Base-by-base conservation (phyloP, 2,888 invertebrate species). In the Hypsopygia costalis region DNA sequence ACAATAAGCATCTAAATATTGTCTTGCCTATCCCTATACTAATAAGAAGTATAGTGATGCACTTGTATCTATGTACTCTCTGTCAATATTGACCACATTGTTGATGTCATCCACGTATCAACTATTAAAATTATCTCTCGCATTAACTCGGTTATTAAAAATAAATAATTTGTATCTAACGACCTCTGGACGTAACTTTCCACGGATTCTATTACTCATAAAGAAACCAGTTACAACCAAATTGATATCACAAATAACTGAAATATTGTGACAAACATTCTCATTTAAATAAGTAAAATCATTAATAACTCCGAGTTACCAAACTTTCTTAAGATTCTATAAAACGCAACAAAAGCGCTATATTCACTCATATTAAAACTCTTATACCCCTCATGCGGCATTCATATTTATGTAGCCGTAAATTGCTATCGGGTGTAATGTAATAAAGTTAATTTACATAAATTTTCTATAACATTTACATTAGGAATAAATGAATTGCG, bases 401-500 rank as follows among this genome's bases (percentile, higher is more conserved):
- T 62, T 72, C 69, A 78, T 79, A 79, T 83, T 82, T 81, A 81
- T 79, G 74, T 58, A 70, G 61, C 69, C 67, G 69, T 78, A 71
- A 77, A 81, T 78, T 76, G 71, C 73, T 75, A 73, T 81, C 69
- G 66, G 62, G 62, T 66, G 74, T 81, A 81, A 86, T 82, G 79
- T 80, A 82, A 83, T 86, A 85, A 78, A 72, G 63, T 65, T 65
- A 70, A 87, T 87, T 85, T 80, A 83, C 86, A 86, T 86, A 85
- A 75, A 81, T 78, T 79, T 75, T 74, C 81, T 81, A 85, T 85
- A 75, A 83, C 74, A 86, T 86, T 86, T 83, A 80, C 83, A 86
- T 85, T 76, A 73, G 61, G 75, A 77, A 79, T 75, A 76, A 81
- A 83, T 79, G 79, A 79, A 81, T 78, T 75, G 76, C 58, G 60